Evolutionary conservation across 1,140 invertebrate genomes (phyloP).

Genomic region (Zophobas morio): DNA sequence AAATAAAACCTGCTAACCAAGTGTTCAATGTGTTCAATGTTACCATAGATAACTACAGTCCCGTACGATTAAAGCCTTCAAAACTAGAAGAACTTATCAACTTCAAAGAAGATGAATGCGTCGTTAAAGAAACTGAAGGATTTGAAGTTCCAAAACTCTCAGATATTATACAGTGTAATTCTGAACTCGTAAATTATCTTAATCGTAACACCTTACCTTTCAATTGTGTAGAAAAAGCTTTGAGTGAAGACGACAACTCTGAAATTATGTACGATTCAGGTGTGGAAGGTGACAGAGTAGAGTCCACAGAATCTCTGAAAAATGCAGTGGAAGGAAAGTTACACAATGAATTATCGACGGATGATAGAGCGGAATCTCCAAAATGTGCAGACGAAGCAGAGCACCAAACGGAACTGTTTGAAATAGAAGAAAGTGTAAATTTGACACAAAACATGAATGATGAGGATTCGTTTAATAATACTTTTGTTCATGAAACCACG

Average conservation of each 20-base stretch:
- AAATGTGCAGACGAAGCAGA: neutral
- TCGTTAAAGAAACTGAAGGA: slow-evolving; percentile 3
- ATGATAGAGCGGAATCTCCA: no score
- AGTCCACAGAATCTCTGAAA: slow-evolving; percentile 44
- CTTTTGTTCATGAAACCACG: neutral
- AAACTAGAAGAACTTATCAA: slow-evolving; percentile 57
- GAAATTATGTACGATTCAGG: slow-evolving; percentile 39
- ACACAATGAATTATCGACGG: neutral
- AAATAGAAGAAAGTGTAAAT: neutral
- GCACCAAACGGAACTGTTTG: neutral
- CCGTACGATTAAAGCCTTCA: slow-evolving; percentile 51
- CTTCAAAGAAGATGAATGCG: slow-evolving; percentile 46
- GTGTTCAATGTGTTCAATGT: slow-evolving; percentile 66
- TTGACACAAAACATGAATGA: neutral
- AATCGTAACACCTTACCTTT: slow-evolving; percentile 3
- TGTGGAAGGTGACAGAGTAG: slow-evolving; percentile 25
- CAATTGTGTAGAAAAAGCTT: neutral
- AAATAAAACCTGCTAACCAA: slow-evolving; percentile 64
- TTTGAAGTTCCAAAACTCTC: slow-evolving; percentile 52
- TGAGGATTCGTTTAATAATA: neutral
- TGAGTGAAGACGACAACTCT: slow-evolving; percentile 1
- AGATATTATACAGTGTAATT: slow-evolving; percentile 52
- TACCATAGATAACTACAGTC: slow-evolving; percentile 60
- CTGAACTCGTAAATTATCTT: slow-evolving; percentile 36
- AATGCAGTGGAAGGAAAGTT: neutral